Conservation (phyloP, 2,113 vertebrate genomes). For the Brienomyrus brachyistius region DNA sequence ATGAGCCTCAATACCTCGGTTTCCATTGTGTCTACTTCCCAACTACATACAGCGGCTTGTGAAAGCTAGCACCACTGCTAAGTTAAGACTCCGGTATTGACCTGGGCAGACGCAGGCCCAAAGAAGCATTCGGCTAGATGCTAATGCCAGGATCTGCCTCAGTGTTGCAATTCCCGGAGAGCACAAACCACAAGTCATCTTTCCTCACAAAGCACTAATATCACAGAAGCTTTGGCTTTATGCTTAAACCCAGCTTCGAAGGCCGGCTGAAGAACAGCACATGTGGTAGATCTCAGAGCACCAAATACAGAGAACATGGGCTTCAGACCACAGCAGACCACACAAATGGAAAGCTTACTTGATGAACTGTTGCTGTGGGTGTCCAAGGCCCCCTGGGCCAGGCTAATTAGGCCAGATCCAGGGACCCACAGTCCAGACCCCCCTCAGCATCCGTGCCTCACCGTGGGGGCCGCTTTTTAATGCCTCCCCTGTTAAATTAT, state of each 20-base stretch:
- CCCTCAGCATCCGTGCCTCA: neutral
- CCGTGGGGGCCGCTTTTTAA: slow-evolving; percentile 3
- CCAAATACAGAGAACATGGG: neutral
- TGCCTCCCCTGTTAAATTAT: slow-evolving; percentile 25
- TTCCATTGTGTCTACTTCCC: neutral
- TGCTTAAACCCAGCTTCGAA: neutral
- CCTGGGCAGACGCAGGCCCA: neutral
- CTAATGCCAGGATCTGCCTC: neutral
- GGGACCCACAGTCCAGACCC: slow-evolving; percentile 8
- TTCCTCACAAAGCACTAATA: neutral
- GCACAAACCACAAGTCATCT: neutral
- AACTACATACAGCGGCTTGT: neutral
- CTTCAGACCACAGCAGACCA: neutral
- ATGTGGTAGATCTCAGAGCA: neutral
- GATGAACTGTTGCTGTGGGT: slow-evolving; percentile 35
- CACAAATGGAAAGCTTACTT: slow-evolving; percentile 3
- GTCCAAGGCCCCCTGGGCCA: slow-evolving; percentile 31
- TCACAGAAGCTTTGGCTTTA: neutral
- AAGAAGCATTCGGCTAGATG: neutral
- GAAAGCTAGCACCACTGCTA: neutral
- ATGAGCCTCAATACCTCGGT: neutral
- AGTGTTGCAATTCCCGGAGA: neutral
- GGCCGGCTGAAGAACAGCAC: neutral
- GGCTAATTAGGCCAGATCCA: slow-evolving; percentile 34
- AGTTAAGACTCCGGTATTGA: neutral